phyloP scores from a whole-genome alignment of 2,113 vertebrate genomes.

The Eurystomus gularis region DNA sequence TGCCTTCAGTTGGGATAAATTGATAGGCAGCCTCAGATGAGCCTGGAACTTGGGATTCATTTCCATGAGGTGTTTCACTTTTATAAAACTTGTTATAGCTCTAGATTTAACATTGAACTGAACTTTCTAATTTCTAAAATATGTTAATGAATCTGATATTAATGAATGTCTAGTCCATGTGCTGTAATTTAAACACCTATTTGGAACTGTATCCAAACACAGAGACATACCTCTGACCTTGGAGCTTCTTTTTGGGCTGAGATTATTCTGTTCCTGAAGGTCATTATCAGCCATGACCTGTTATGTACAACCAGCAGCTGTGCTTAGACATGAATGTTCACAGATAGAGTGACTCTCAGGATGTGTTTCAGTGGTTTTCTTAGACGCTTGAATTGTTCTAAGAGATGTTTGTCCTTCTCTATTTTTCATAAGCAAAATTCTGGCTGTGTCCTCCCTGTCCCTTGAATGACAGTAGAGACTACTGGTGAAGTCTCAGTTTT shows the following conservation, averaged over 20 bases:
- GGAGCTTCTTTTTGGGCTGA: not conserved
- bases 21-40: not conserved
- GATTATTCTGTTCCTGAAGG: not conserved
- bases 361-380: not conserved
- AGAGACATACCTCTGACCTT: not conserved
- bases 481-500: not conserved
- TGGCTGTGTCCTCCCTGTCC: not conserved
- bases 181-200: not conserved
- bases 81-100: not conserved
- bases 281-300: rapidly evolving
- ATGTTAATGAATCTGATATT: constrained; percentile 8
- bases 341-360: not conserved
- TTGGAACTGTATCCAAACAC: constrained; percentile 2
- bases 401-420: not conserved
- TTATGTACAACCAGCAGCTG: not conserved
- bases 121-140: constrained; percentile 5
- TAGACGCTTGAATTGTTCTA: not conserved
- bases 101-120: not conserved
- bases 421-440: not conserved
- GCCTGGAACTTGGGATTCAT: not conserved
- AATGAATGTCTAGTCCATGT: not conserved
- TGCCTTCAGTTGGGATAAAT: not conserved
- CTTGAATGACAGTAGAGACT: not conserved
- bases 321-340: not conserved
- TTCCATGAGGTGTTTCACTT: not conserved